Evolutionary conservation across 1,140 invertebrate species (phyloP), one percentile per base, ranked within the genome.

Genomic region (Araneus ventricosus): DNA sequence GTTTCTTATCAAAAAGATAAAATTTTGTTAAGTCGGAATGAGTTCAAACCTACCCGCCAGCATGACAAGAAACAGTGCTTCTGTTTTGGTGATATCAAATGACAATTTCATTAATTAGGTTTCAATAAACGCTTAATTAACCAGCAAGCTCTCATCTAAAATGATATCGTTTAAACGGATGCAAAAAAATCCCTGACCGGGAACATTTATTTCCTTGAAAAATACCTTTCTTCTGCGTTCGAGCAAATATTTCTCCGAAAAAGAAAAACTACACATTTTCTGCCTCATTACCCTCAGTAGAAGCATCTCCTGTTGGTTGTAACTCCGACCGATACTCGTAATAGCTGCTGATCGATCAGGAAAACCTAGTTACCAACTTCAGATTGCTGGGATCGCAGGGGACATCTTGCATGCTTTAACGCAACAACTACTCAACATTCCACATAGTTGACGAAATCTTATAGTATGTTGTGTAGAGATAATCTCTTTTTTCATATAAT

Each of bases 241-340:
- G 8, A 30, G 34, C 67, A 70, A 70, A 70, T 70, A 70, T 70
- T 61, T 61, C 59, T n/a, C 22, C 5, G 10, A 17, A 61, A n/a
- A 24, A 70, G 30, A 14, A 70, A 70, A 70, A 70, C 67, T 70
- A 10, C 67, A n/a, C n/a, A 70, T 70, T 70, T 70, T 14, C 67
- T 70, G 67, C 67, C n/a, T 70, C 67, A 70, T 70, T 70, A 70
- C n/a, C 67, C 67, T 14, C n/a, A 70, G 20, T 10, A 70, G 30
- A 70, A 61, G 24, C 27, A 37, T 70, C 67, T 70, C 67, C 34
- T 70, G 8, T 70, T 17, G 30, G 27, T 70, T 70, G 67, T 70
- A 70, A 30, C 67, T 70, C 30, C 27, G 27, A 70, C 67, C 67
- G 34, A 70, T 70, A 70, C 67, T 63, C 61, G 61, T 63, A 63